A percentile compares a stretch with the other conserved stretches of the same genome.
These are phyloP conservation scores for Sturmia bella DNA, from an alignment of 2,888 invertebrate genomes.

Conservation along the genomic window DNA sequence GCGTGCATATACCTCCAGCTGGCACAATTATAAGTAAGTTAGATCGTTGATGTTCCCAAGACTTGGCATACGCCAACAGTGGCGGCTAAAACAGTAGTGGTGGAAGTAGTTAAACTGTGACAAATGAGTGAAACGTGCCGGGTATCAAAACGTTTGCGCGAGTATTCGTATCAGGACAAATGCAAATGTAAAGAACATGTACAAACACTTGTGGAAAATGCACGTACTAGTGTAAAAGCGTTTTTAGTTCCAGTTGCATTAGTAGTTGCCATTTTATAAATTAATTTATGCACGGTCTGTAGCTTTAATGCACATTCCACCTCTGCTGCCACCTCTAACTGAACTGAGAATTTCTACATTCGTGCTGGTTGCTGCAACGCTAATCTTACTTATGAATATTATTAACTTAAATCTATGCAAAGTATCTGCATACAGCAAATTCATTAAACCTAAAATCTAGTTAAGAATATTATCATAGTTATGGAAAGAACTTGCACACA, in stretches of 20 bases:
- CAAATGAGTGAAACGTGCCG: slow-evolving; percentile 48
- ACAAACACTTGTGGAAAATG: background rate
- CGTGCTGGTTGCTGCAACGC: slow-evolving; percentile 24
- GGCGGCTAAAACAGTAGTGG: background rate
- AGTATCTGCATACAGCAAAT: slow-evolving; percentile 50
- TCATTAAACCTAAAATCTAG: slow-evolving; percentile 47
- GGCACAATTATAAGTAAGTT: background rate
- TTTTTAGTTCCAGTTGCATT: slow-evolving; percentile 1
- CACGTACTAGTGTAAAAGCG: background rate
- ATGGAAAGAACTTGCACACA: background rate
- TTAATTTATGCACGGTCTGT: slow-evolving; percentile 61
- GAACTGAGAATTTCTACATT: background rate
- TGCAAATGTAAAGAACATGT: background rate
- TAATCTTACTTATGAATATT: slow-evolving; percentile 61
- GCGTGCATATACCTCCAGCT: too few species aligned
- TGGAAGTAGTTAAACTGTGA: slow-evolving; percentile 33
- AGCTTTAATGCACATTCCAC: slow-evolving; percentile 41
- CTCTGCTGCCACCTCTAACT: slow-evolving; percentile 6
- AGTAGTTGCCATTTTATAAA: slow-evolving; percentile 32
- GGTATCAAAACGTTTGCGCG: background rate
- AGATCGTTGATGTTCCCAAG: background rate
- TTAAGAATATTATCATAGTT: slow-evolving; percentile 51
- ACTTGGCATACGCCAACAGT: background rate
- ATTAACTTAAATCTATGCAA: slow-evolving; percentile 62
- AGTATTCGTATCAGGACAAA: background rate